phyloP scores from a whole-genome alignment of 2,888 invertebrate species.

The Ametastegia equiseti region DNA sequence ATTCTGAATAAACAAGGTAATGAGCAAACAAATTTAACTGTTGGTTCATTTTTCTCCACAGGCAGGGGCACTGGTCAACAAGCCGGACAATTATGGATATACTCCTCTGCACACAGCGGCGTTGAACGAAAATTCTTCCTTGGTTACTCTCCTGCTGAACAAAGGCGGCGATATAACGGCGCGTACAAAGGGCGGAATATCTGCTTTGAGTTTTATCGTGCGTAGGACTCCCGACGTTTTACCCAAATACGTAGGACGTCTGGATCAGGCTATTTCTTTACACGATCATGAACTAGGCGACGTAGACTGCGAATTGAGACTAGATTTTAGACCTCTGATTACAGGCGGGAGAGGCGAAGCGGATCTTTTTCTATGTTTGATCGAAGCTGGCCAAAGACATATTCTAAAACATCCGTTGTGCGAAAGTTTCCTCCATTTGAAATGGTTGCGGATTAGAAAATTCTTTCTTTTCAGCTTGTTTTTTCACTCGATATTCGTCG shows the following conservation, averaged over 20 bases:
- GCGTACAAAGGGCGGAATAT: slow-evolving; percentile 88
- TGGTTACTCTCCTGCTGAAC: slow-evolving; percentile 84
- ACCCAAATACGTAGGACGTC: slow-evolving; percentile 83
- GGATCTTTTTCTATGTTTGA: slow-evolving; percentile 81
- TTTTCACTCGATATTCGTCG: slow-evolving; percentile 87
- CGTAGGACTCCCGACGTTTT: slow-evolving; percentile 91
- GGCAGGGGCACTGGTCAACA: slow-evolving; percentile 86
- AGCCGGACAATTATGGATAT: slow-evolving; percentile 89
- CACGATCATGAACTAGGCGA: slow-evolving; percentile 92
- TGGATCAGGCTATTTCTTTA: slow-evolving; percentile 86
- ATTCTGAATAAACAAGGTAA: background rate
- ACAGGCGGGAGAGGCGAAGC: slow-evolving; percentile 74
- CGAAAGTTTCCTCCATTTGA: slow-evolving; percentile 89
- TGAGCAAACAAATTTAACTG: background rate
- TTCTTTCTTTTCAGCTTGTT: slow-evolving; percentile 88
- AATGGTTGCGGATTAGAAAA: slow-evolving; percentile 90
- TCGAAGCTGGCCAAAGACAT: slow-evolving; percentile 86
- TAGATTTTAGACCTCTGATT: slow-evolving; percentile 79
- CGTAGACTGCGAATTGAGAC: slow-evolving; percentile 89
- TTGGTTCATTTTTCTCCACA: slow-evolving; percentile 71
- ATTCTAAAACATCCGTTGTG: slow-evolving; percentile 90
- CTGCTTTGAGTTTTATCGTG: slow-evolving; percentile 89
- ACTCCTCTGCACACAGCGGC: slow-evolving; percentile 91
- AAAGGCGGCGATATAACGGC: slow-evolving; percentile 90
- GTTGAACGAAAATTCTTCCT: slow-evolving; percentile 88